Base-by-base conservation (phyloP, 2,113 vertebrate genomes). In the Dolichotis patagonum region DNA sequence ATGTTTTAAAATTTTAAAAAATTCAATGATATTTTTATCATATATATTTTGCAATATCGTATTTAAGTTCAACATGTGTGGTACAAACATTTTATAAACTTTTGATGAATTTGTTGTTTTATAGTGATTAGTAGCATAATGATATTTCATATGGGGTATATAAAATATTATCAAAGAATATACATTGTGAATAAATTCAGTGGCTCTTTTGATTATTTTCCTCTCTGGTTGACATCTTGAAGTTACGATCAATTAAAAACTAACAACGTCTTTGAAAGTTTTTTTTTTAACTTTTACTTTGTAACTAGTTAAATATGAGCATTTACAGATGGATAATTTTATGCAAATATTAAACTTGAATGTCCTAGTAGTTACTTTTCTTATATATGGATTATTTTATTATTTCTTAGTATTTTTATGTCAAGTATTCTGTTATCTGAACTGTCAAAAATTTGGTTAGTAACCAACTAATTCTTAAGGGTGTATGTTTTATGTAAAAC, bases 381-480 rank as follows among this genome's bases (percentile, higher is more conserved):
- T 88, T 86, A 77, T 46, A 16, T 71, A 58, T 82, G 49, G 9
- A 77, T 86, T 93, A 85, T 95, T 88, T 95, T 65, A 90, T 30
- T 86, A 43, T 71, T 85, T 94, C 80, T 71, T 75, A 58, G 32
- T 63, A 24, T 67, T 93, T 90, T 92, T 85, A 46, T 88, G 56
- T 78, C 41, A 86, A 63, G 6, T 69, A 75, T 43, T 91, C n/a
- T 41, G 24, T 22, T 65, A 26, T 41, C 9, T 88, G 78, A 82
- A 87, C 92, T 90, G 26, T 54, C 49, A 69, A 89, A 73, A 67
- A 43, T 84, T 91, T 87, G n/a, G 20, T 65, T 54, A 49, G 35
- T 81, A 54, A 85, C 60, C 92, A 82, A 67, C 10, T 96, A 67
- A 94, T 96, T 94, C 54, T 92, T 94, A 85, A 88, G 30, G 19